Evolutionary conservation across 2,113 vertebrate genomes (phyloP).

Genomic region (Thamnophis sirtalis): DNA sequence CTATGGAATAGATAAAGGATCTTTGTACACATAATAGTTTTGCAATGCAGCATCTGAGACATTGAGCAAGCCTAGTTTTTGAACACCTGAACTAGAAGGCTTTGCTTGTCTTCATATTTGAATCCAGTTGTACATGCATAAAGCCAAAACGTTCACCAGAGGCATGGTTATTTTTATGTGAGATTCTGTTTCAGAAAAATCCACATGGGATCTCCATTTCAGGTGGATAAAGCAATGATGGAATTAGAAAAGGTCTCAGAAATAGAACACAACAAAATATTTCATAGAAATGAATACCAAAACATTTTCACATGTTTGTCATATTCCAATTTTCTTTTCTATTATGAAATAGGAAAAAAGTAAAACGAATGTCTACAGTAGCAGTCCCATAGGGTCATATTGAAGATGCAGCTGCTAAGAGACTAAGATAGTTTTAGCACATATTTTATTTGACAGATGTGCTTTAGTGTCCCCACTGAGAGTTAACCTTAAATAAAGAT

Average conservation of each 20-base stretch:
- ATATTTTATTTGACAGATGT: constrained; percentile 71
- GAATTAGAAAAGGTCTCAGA: neutral
- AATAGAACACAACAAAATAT: neutral
- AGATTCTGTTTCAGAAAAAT: neutral
- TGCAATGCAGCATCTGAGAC: neutral
- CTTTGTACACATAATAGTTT: neutral
- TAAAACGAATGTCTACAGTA: constrained; percentile 67
- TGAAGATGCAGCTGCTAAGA: constrained; percentile 69
- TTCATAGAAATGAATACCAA: neutral
- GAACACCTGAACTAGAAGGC: neutral
- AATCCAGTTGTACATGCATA: neutral
- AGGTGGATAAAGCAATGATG: neutral
- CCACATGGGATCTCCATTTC: neutral
- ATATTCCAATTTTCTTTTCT: constrained; percentile 43
- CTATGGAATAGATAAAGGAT: neutral
- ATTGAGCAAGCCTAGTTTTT: neutral
- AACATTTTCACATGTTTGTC: constrained; percentile 19
- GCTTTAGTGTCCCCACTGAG: constrained; percentile 54
- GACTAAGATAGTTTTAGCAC: constrained; percentile 63
- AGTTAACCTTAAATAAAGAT: constrained; percentile 69
- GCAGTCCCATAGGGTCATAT: constrained; percentile 61
- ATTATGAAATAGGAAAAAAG: constrained; percentile 47
- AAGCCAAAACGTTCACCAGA: neutral
- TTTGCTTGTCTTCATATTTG: neutral
- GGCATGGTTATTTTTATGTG: neutral